Evolutionary conservation across 2,888 invertebrate genomes (phyloP).

Genomic region (Monochamus alternatus): DNA sequence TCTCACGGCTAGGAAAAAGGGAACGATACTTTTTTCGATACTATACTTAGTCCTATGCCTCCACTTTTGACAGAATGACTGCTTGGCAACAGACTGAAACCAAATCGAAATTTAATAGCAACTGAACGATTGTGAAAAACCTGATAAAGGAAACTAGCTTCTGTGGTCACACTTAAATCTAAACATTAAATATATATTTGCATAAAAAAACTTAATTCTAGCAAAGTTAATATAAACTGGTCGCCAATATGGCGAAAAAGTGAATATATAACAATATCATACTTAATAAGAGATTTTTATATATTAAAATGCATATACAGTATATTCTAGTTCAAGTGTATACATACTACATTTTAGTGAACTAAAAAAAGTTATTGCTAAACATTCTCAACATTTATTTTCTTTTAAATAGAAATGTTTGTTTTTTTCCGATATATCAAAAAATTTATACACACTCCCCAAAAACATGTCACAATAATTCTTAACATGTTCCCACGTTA

Average conservation of each 20-base stretch:
- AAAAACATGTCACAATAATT: not conserved
- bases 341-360: too few species aligned
- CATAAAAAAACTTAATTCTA: not conserved
- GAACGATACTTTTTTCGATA: conserved; percentile 61
- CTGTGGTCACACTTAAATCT: conserved; percentile 16
- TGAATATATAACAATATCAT: not conserved
- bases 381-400: too few species aligned
- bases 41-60: conserved; percentile 58
- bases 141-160: conserved; percentile 34
- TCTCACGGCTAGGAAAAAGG: conserved; percentile 44
- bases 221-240: conserved; percentile 21
- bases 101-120: conserved; percentile 54
- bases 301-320: too few species aligned
- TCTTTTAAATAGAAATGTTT: too few species aligned
- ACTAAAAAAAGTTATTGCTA: too few species aligned
- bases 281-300: too few species aligned
- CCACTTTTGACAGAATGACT: conserved; percentile 42
- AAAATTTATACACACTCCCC: too few species aligned
- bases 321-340: too few species aligned
- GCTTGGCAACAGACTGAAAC: conserved; percentile 58
- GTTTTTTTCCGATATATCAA: too few species aligned
- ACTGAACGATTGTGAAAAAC: conserved; percentile 25
- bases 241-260: conserved; percentile 36
- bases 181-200: not conserved
- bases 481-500: not conserved